phyloP scores from a whole-genome alignment of 2,113 vertebrate genomes.

The Coptodon bakossiorum region DNA sequence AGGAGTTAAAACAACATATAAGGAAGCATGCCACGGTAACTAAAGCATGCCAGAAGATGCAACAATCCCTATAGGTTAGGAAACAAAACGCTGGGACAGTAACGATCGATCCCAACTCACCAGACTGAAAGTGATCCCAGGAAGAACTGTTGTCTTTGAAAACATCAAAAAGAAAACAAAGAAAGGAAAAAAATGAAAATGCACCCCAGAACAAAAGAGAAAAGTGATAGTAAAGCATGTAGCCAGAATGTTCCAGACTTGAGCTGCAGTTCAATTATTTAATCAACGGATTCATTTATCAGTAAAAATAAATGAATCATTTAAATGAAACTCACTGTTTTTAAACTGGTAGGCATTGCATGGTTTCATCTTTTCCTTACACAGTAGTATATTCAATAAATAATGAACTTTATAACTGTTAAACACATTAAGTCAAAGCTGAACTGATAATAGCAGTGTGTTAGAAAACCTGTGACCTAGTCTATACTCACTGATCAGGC shows the following conservation, averaged over 20 bases:
- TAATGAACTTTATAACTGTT: not conserved
- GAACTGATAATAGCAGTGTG: not conserved
- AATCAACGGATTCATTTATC: not conserved
- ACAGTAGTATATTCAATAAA: not conserved
- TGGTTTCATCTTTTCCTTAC: not conserved
- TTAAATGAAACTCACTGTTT: not conserved
- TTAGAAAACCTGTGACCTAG: not conserved
- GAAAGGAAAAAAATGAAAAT: conserved; percentile 16
- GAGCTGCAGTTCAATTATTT: not conserved
- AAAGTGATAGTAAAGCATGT: not conserved
- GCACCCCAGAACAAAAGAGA: not conserved
- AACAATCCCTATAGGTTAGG: not conserved
- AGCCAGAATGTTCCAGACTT: not conserved
- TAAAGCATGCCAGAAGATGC: not conserved
- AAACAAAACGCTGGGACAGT: not conserved
- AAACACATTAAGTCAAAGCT: not conserved
- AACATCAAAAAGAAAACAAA: conserved; percentile 27
- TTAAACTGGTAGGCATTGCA: not conserved
- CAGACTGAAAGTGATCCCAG: conserved; percentile 70
- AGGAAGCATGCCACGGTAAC: not conserved
- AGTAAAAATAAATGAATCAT: not conserved
- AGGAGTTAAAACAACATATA: not conserved
- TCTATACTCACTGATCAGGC: not conserved
- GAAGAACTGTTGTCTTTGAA: conserved; percentile 72
- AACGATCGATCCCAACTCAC: conserved; percentile 48